phyloP scores from a whole-genome alignment of 2,113 vertebrate genomes.

The human region DNA sequence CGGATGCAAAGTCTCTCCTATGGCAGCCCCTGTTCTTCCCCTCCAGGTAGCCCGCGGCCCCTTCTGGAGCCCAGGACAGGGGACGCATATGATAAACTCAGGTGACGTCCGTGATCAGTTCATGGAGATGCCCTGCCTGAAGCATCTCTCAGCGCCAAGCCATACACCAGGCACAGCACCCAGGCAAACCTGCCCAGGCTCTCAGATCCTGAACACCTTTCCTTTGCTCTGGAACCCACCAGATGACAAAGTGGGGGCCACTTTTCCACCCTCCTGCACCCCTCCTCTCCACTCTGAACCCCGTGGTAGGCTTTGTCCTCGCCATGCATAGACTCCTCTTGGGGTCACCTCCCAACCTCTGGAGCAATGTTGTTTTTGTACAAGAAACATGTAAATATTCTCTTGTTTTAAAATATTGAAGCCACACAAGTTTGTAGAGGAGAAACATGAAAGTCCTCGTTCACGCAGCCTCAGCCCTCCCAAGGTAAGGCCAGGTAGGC shows the following conservation, averaged over 20 bases:
- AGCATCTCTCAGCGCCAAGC: background rate
- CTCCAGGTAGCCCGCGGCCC: background rate
- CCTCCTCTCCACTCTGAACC: background rate
- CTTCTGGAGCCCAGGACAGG: background rate
- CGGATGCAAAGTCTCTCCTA: background rate
- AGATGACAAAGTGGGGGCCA: too few relatives aligned
- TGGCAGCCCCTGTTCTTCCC: background rate
- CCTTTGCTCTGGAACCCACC: background rate
- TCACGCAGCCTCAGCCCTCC: background rate
- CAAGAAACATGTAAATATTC: background rate
- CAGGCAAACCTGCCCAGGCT: background rate
- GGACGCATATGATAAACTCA: too few relatives aligned
- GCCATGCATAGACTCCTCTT: background rate
- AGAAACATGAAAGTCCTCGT: fast-evolving
- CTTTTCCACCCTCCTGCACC: too few relatives aligned
- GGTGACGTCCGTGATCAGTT: background rate
- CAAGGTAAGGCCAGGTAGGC: background rate
- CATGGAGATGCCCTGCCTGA: background rate
- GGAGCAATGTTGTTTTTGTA: background rate
- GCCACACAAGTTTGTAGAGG: fast-evolving
- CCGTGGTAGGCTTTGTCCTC: too few relatives aligned
- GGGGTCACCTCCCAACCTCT: background rate
- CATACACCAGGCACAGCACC: background rate
- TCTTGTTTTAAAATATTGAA: background rate
- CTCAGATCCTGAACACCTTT: background rate